phyloP scores from a whole-genome alignment of 2,113 vertebrate species.

The Pygoscelis adeliae region DNA sequence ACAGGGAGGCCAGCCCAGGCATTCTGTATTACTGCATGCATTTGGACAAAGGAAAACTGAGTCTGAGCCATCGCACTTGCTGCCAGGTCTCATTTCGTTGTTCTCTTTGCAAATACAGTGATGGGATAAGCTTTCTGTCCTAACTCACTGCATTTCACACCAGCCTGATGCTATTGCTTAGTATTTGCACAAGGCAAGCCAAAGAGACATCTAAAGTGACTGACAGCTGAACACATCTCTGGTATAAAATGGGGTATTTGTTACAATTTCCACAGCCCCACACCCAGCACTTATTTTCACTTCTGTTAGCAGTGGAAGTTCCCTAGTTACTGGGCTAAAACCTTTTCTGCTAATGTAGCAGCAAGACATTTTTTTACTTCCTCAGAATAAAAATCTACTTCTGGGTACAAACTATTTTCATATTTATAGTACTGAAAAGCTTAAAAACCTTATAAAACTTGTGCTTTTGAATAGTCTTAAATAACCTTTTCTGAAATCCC shows the following conservation, averaged over 20 bases:
- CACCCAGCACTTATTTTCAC: accelerated
- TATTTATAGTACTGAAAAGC: neutral
- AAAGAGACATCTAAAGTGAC: neutral
- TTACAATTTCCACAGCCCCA: neutral
- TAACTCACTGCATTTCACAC: neutral
- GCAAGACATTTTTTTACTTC: neutral
- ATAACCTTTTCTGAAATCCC: neutral
- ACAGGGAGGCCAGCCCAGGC: neutral
- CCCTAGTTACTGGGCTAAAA: neutral
- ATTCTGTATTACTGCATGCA: neutral
- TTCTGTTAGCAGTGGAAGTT: neutral
- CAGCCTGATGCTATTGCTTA: neutral
- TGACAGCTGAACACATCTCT: neutral
- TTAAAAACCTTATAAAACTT: neutral
- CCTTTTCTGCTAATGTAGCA: neutral
- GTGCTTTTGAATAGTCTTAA: neutral
- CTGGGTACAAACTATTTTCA: neutral
- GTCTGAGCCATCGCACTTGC: neutral
- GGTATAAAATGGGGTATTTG: neutral
- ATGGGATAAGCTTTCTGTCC: neutral
- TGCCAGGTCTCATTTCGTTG: neutral
- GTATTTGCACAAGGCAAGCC: neutral
- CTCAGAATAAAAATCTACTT: neutral
- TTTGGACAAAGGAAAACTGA: neutral
- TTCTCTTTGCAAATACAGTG: neutral